phyloP scores from a whole-genome alignment of 1,140 invertebrate species.

The Scaptodrosophila lebanonensis region DNA sequence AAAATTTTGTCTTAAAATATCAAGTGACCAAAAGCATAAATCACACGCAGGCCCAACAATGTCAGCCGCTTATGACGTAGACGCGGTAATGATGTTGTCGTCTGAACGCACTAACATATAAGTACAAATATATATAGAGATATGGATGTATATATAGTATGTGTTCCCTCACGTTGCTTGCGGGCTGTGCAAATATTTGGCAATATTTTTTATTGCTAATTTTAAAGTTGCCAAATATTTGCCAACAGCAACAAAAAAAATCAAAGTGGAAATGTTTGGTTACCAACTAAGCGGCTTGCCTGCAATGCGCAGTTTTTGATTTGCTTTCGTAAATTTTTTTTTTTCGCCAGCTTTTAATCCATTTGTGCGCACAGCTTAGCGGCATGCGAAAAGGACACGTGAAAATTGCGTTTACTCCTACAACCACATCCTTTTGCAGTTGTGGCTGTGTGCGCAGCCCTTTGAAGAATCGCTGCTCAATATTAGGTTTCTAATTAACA shows the following conservation, averaged over 20 bases:
- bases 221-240: slow-evolving; percentile 44
- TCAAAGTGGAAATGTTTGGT: neutral
- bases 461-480: slow-evolving; percentile 9
- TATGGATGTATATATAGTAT: too few relatives aligned
- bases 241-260: slow-evolving; percentile 3
- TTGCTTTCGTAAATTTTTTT: too few relatives aligned
- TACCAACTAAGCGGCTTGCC: slow-evolving; percentile 28
- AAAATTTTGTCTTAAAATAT: slow-evolving; percentile 24
- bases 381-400: slow-evolving; percentile 2
- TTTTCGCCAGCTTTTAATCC: neutral
- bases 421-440: neutral
- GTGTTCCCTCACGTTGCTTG: too few relatives aligned
- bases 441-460: neutral
- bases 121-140: too few relatives aligned
- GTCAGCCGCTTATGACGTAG: too few relatives aligned
- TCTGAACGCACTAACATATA: too few relatives aligned
- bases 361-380: too few relatives aligned
- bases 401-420: slow-evolving; percentile 33
- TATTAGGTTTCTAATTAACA: slow-evolving; percentile 75
- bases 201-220: slow-evolving; percentile 32
- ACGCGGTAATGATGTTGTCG: slow-evolving; percentile 37
- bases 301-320: neutral
- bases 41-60: too few relatives aligned
- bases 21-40: slow-evolving; percentile 45
- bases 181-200: slow-evolving; percentile 36